Conservation (phyloP, 2,113 vertebrate genomes). For the Callithrix jacchus region DNA sequence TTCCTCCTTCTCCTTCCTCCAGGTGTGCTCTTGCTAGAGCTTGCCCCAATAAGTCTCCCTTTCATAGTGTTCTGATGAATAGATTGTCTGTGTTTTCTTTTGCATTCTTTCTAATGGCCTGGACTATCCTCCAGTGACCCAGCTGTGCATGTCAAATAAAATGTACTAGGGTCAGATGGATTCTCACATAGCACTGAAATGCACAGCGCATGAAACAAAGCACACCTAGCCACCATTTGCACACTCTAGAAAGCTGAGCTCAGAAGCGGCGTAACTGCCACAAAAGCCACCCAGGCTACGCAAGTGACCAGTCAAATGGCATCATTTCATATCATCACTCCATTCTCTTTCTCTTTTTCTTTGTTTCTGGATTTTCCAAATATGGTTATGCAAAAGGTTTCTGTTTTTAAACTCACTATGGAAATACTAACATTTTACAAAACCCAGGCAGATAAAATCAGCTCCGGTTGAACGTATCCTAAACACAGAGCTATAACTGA, state of each 20-base stretch:
- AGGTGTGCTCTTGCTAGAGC: slow-evolving; percentile 11
- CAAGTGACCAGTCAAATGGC: background rate
- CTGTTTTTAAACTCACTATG: slow-evolving; percentile 64
- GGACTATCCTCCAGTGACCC: slow-evolving; percentile 44
- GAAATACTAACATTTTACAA: slow-evolving; percentile 70
- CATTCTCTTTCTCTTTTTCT: background rate
- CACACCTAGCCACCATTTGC: background rate
- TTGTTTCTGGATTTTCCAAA: background rate
- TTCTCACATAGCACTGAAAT: slow-evolving; percentile 24
- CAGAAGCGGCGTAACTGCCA: background rate
- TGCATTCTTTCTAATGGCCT: slow-evolving; percentile 59
- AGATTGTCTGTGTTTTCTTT: slow-evolving; percentile 66
- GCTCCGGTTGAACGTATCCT: slow-evolving; percentile 59
- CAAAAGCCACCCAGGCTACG: fast-evolving
- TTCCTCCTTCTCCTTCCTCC: slow-evolving; percentile 35
- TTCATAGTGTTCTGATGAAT: slow-evolving; percentile 50
- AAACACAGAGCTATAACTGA: slow-evolving; percentile 62
- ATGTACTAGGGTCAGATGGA: slow-evolving; percentile 60
- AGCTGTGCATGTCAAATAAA: slow-evolving; percentile 76
- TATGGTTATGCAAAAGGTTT: slow-evolving; percentile 62
- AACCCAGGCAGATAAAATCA: slow-evolving; percentile 84
- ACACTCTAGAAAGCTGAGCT: background rate
- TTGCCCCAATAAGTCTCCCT: slow-evolving; percentile 44
- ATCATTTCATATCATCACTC: slow-evolving; percentile 6
- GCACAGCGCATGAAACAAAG: background rate